A percentile compares a stretch with the other conserved stretches of the same genome.
phyloP scores from a whole-genome alignment of 2,797 vertebrate species.

The Balearica regulorum region DNA sequence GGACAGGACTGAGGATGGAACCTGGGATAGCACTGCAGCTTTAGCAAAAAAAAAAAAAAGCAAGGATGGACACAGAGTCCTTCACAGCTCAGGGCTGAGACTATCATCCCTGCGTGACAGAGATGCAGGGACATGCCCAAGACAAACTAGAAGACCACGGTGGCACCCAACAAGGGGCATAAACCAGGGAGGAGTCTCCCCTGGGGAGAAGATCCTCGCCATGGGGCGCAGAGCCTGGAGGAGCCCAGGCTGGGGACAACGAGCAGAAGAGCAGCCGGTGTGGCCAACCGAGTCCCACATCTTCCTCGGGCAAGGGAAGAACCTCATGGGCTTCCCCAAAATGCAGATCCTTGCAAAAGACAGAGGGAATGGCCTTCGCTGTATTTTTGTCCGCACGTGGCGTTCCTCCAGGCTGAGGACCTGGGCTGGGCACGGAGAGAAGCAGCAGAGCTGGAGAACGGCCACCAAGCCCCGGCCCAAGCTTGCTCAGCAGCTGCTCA shows the following conservation, averaged over 20 bases:
- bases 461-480: neutral
- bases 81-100: neutral
- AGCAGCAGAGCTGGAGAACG: neutral
- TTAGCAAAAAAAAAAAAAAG: neutral
- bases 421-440: neutral
- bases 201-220: neutral
- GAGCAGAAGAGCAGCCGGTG: fast-evolving
- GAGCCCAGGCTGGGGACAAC: neutral
- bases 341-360: fast-evolving
- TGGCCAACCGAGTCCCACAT: fast-evolving
- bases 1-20: neutral
- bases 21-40: neutral
- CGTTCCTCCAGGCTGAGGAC: neutral
- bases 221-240: neutral
- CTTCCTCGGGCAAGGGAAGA: neutral
- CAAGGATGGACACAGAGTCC: neutral
- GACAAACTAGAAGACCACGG: neutral
- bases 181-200: neutral
- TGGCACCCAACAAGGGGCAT: neutral
- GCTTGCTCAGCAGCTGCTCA: neutral
- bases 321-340: neutral
- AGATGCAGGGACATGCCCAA: neutral
- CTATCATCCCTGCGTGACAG: neutral
- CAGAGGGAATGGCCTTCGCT: fast-evolving
- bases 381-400: fast-evolving